phyloP scores from a whole-genome alignment of 2,113 vertebrate species.

The Saimiri boliviensis region DNA sequence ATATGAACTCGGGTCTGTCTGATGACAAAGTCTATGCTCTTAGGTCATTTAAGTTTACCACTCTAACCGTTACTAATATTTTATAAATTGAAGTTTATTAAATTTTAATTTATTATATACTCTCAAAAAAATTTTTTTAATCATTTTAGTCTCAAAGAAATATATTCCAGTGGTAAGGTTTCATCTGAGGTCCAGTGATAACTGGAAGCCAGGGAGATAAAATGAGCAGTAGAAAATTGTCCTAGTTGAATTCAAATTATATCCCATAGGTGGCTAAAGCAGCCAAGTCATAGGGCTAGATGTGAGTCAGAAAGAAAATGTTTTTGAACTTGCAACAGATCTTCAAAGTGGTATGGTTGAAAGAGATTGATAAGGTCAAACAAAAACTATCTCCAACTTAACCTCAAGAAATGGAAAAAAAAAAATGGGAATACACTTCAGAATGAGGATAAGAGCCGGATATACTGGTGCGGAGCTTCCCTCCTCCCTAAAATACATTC shows the following conservation, averaged over 20 bases:
- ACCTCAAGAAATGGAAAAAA: slow-evolving; percentile 28
- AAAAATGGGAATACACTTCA: background rate
- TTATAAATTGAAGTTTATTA: slow-evolving; percentile 18
- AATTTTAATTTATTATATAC: slow-evolving; percentile 1
- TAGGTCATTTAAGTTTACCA: background rate
- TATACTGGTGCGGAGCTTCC: background rate
- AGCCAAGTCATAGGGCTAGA: background rate
- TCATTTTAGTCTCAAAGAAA: slow-evolving; percentile 14
- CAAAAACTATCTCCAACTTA: slow-evolving; percentile 37
- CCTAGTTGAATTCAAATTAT: background rate
- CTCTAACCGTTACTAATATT: background rate
- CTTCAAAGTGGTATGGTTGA: background rate
- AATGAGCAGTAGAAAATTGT: background rate
- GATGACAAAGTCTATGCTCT: background rate
- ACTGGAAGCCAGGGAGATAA: background rate
- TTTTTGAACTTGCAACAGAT: slow-evolving; percentile 28
- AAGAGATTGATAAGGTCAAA: slow-evolving; percentile 55
- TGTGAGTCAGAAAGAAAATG: slow-evolving; percentile 38
- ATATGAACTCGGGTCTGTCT: background rate
- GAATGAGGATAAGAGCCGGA: slow-evolving; percentile 37
- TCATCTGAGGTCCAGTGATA: background rate
- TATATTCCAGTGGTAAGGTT: slow-evolving; percentile 31
- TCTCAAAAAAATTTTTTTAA: background rate
- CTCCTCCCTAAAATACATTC: slow-evolving; percentile 18
- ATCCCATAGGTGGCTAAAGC: background rate